These are phyloP conservation scores for Phanerotoma sp. DNA, from an alignment of 2,888 invertebrate species.

Conservation along the genomic window DNA sequence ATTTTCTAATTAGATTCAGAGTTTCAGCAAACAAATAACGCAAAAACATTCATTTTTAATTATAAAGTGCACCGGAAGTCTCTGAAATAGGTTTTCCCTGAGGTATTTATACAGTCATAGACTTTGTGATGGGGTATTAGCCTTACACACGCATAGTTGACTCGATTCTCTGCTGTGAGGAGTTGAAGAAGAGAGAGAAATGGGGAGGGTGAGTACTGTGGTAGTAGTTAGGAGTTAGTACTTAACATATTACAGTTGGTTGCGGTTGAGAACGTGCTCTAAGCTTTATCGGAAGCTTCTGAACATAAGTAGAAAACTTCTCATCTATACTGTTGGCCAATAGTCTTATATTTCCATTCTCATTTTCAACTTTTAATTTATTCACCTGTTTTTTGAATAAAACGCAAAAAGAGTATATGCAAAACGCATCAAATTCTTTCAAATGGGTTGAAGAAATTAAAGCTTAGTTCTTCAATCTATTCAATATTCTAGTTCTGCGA, in stretches of 20 bases:
- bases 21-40: not conserved
- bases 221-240: conserved; percentile 4
- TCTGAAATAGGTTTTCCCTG: not conserved
- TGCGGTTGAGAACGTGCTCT: not conserved
- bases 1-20: not conserved
- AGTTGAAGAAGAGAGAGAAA: not conserved
- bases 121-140: conserved; percentile 9
- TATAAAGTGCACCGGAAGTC: not conserved
- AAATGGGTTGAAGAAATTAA: too few species aligned
- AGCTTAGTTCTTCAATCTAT: too few species aligned
- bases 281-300: not conserved
- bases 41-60: not conserved
- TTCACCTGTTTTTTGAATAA: conserved; percentile 15
- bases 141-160: conserved; percentile 13
- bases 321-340: not conserved
- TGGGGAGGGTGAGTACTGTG: conserved; percentile 1
- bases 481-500: too few species aligned
- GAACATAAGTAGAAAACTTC: not conserved
- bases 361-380: not conserved
- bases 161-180: conserved; percentile 2
- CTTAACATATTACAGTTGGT: conserved; percentile 16
- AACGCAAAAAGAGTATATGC: too few species aligned
- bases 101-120: conserved; percentile 2
- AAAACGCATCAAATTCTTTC: too few species aligned
- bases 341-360: not conserved